Percentiles rank a stretch among this genome's conserved stretches.
These are phyloP conservation scores for Morus bassanus DNA, from an alignment of 2,797 vertebrate genomes.

Conservation along the genomic window DNA sequence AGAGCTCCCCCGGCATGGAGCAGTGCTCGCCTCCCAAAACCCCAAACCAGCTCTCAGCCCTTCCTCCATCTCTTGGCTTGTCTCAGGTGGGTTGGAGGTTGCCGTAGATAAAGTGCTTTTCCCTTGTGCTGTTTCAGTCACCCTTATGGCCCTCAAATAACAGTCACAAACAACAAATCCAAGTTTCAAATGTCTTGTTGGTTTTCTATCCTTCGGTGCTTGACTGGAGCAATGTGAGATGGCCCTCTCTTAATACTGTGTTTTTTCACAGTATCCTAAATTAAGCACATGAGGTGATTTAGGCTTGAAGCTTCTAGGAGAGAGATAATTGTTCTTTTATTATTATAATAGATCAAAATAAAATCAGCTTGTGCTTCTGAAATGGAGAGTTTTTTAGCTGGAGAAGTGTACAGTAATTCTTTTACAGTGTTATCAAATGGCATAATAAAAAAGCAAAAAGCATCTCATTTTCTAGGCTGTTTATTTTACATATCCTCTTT, in stretches of 20 bases:
- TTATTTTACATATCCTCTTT: slow-evolving; percentile 48
- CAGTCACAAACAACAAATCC: background rate
- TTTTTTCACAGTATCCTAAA: background rate
- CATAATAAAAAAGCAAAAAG: slow-evolving; percentile 51
- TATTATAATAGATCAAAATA: slow-evolving; percentile 38
- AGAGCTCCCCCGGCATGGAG: background rate
- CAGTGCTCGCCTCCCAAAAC: rapidly evolving
- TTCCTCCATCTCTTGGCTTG: background rate
- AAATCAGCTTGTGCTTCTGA: slow-evolving; percentile 30
- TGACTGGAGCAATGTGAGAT: background rate
- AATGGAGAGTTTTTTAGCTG: slow-evolving; percentile 1
- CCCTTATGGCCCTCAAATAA: background rate
- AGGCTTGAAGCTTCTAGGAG: background rate
- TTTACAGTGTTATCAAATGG: slow-evolving; percentile 54
- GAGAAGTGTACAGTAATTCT: slow-evolving; percentile 27
- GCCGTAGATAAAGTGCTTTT: background rate
- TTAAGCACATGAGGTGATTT: background rate
- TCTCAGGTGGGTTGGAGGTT: background rate
- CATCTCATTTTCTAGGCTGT: slow-evolving; percentile 46
- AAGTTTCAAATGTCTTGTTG: background rate
- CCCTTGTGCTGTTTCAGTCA: background rate
- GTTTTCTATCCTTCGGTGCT: background rate
- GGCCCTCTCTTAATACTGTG: background rate
- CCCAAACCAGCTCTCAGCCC: background rate
- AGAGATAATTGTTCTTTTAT: slow-evolving; percentile 34